Evolutionary conservation across 2,797 vertebrate species (phyloP).

Genomic region (Parauchenoglanis punctatus): DNA sequence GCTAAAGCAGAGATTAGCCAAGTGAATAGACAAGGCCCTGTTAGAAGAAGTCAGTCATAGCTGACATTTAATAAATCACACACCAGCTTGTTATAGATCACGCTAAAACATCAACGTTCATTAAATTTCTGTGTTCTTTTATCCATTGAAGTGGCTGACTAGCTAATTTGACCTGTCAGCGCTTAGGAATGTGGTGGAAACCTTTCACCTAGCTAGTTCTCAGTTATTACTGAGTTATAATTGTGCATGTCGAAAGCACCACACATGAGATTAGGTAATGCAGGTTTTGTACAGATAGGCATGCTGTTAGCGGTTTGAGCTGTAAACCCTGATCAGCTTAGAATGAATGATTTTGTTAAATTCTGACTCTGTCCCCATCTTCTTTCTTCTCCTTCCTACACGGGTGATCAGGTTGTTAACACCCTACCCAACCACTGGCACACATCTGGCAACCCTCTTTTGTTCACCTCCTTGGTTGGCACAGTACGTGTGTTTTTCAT

Average conservation of each 20-base stretch:
- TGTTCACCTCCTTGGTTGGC: slow-evolving; percentile 69
- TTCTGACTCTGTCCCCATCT: not conserved
- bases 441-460: slow-evolving; percentile 50
- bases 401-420: slow-evolving; percentile 17
- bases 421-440: not conserved
- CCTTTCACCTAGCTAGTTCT: not conserved
- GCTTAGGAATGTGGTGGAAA: not conserved
- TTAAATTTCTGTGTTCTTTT: not conserved
- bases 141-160: not conserved
- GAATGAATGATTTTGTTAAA: too few relatives aligned
- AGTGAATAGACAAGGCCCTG: slow-evolving; percentile 1
- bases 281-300: not conserved
- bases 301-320: not conserved
- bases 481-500: slow-evolving; percentile 90
- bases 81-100: not conserved
- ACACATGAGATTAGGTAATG: not conserved
- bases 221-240: not conserved
- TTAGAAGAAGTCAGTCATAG: not conserved
- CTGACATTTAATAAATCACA: not conserved
- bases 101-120: not conserved
- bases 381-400: too few relatives aligned
- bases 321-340: not conserved
- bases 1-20: not conserved
- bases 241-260: not conserved
- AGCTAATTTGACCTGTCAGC: not conserved